These are phyloP conservation scores for Mormyrus proboscirostris DNA, from an alignment of 2,797 vertebrate species.

Conservation along the genomic window DNA sequence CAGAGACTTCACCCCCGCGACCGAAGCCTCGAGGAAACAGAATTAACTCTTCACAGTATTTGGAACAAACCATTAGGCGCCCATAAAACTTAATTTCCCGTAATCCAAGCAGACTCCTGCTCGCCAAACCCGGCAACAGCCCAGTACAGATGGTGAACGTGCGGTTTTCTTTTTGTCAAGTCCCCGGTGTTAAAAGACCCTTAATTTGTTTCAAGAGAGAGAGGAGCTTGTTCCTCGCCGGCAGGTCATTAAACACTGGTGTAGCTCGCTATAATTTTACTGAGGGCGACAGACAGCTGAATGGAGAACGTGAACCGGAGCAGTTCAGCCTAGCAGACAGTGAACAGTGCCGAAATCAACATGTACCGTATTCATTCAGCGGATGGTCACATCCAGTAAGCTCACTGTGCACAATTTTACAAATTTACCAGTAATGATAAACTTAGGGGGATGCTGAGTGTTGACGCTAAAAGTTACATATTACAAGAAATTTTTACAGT, in stretches of 20 bases:
- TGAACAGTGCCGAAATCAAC: background rate
- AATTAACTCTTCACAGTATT: conserved; percentile 21
- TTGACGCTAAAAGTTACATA: conserved; percentile 27
- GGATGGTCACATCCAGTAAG: too few species aligned
- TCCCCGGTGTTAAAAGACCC: conserved; percentile 15
- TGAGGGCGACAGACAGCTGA: background rate
- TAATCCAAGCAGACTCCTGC: conserved; percentile 32
- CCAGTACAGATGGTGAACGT: conserved; percentile 21
- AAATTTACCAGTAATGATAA: background rate
- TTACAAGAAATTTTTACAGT: conserved; percentile 13
- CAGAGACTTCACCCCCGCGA: background rate
- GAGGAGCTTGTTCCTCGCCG: background rate
- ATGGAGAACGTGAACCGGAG: background rate
- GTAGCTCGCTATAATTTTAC: background rate
- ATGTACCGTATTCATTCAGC: background rate
- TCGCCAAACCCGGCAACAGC: background rate
- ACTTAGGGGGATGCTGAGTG: background rate
- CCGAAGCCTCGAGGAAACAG: background rate
- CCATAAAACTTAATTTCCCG: conserved; percentile 52
- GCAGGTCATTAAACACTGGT: background rate
- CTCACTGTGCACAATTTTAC: background rate
- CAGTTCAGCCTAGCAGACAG: background rate
- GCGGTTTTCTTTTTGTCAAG: conserved; percentile 25
- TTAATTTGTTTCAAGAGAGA: conserved; percentile 29
- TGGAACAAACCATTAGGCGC: conserved; percentile 50